Percentiles rank a stretch among this genome's conserved stretches.
Conservation (phyloP, 2,888 invertebrate genomes). For the Tipula vernalis region DNA sequence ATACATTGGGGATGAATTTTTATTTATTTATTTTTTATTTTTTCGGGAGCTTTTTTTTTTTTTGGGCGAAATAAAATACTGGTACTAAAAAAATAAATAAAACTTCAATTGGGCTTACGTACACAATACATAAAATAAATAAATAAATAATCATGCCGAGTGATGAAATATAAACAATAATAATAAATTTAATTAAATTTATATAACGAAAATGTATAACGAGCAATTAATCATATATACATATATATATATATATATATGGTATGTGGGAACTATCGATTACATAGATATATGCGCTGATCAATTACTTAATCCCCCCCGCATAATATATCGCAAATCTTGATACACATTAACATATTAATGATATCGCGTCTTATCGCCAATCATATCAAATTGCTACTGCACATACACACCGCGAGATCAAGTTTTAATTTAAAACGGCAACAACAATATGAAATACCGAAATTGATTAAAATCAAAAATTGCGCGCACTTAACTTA, state of each 20-base stretch:
- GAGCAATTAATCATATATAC: neutral
- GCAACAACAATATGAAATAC: neutral
- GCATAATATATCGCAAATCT: neutral
- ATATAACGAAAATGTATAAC: neutral
- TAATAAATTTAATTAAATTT: neutral
- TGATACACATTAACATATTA: neutral
- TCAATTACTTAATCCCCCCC: neutral
- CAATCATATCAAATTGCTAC: neutral
- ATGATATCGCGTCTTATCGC: neutral
- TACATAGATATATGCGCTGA: neutral
- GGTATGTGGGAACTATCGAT: no score
- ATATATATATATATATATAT: neutral
- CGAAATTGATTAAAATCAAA: neutral
- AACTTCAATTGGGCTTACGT: neutral
- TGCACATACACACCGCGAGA: neutral
- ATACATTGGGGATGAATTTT: slow-evolving; percentile 4
- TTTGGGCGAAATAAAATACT: neutral
- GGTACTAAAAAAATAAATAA: neutral
- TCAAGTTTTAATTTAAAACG: neutral
- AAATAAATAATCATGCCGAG: neutral
- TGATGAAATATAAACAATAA: neutral
- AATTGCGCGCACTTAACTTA: slow-evolving; percentile 4
- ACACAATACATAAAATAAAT: neutral
- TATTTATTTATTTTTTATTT: neutral
- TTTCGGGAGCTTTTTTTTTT: neutral